Evolutionary conservation across 2,797 vertebrate genomes (phyloP).

Genomic region (Acropternis orthonyx): DNA sequence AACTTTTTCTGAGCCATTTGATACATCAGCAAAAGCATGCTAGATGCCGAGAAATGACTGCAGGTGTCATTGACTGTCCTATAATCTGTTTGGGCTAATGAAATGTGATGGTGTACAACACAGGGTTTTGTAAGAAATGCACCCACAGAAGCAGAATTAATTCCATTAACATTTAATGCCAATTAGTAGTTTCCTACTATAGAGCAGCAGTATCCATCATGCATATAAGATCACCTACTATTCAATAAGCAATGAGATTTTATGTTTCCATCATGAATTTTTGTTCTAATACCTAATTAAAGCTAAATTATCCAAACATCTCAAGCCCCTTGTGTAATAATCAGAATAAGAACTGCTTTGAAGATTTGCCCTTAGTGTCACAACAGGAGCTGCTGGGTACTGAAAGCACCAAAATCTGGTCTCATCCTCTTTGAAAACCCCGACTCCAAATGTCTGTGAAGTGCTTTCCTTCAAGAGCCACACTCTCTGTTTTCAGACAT

Average conservation of each 20-base stretch:
- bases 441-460: background rate
- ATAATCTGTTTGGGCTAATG: background rate
- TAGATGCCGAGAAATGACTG: background rate
- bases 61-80: background rate
- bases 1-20: background rate
- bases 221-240: conserved; percentile 16
- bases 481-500: background rate
- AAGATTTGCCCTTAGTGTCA: conserved; percentile 1
- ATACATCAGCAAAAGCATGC: background rate
- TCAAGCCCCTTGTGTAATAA: background rate
- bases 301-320: conserved; percentile 25
- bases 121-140: background rate
- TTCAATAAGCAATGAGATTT: conserved; percentile 46
- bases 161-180: conserved; percentile 56
- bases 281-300: background rate
- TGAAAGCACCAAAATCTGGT: background rate
- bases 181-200: conserved; percentile 32
- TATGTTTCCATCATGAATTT: background rate
- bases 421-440: background rate
- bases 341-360: conserved; percentile 7
- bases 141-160: conserved; percentile 44
- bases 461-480: background rate
- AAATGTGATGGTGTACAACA: conserved; percentile 4
- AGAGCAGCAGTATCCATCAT: background rate
- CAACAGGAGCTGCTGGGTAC: background rate